Evolutionary conservation across 2,888 invertebrate species (phyloP), one percentile per base, ranked within the genome.

Genomic region (Xestia ashworthii): DNA sequence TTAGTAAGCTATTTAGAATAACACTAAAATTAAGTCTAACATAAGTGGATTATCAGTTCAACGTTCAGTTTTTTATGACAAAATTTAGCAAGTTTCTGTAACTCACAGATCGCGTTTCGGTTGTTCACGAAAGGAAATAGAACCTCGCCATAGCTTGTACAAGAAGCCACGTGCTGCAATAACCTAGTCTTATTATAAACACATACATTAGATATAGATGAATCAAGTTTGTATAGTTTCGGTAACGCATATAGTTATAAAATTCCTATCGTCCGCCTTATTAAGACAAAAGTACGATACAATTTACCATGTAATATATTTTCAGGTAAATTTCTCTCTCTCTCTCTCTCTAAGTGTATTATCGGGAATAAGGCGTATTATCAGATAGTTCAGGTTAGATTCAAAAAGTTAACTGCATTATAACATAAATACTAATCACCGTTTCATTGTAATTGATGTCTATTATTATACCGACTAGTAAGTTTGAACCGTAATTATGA

Each of bases 81-180:
- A 82, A 82, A 83, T 82, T 80, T 50, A 44, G 58, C 74, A 53
- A 50, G 50, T 74, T 66, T 78, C 70, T 83, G 79, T 79, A 74
- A 72, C 19, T n/a, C 62, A 80, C 71, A 82, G 83, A 82, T 64
- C 68, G 71, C n/a, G 41, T 82, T 80, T 71, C 50, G 82, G 80
- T 83, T 83, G 80, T 82, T 83, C 74, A 58, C 48, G 6, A 79
- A 72, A 70, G 41, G 79, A 81, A 82, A 83, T 80, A 71, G 74
- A 64, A 82, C 82, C 82, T 82, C 82, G 84, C 82, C 60, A 81
- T 81, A 81, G 81, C 83, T 78, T 78, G 68, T 60, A 83, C 64
- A 82, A 22, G 66, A 66, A 83, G 83, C 80, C 80, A 16, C 58
- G 82, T 74, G 83, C 70, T 82, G 41, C 82, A 83, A 82, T 82